Base-by-base conservation (phyloP, 2,797 vertebrate species). In the Sebastes wilsoni region DNA sequence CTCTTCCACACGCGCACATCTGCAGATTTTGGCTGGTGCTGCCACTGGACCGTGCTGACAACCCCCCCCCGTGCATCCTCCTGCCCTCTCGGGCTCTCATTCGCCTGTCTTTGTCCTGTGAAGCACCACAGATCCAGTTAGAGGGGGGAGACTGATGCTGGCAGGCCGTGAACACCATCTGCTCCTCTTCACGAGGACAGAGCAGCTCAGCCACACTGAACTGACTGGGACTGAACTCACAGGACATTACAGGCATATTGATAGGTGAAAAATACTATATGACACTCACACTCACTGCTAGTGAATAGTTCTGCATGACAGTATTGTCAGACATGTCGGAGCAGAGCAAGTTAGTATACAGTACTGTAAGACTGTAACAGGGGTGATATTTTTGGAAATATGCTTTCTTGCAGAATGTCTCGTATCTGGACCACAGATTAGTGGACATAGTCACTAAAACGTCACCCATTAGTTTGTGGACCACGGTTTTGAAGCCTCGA, bases 161-260 rank as follows among this genome's bases (percentile, higher is more conserved):
- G 77, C 84, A 88, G 82, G 61, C 64, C 25, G 38, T 66, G 73
- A 61, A 74, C 82, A 38, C 93, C 92, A 92, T 93, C 92, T 94
- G 93, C 82, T 92, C 79, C 77, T 86, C 75, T 25, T 76, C 58
- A 76, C 56, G 58, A 28, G 80, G 77, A 84, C 66, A 27, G 73
- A 79, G 70, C 55, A 4, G 80, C 72, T 64, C 38, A 30, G 36
- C 36, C 72, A 36, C 66, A 59, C 52, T 78, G 56, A 72, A 34
- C 32, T 9, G 28, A 74, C 66, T 66, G 68, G 60, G 54, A 22
- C 55, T 49, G 42, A 67, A 28, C 70, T 28, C 38, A 38, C 59
- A 72, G 66, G 62, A 60, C 52, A 16, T 70, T 2, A 38, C 77
- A 69, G 62, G 18, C 77, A 22, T n/a, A 16, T 5, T 65, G 59